Evolutionary conservation across 2,888 invertebrate species (phyloP).

Genomic region (Drosophila nigricruria): DNA sequence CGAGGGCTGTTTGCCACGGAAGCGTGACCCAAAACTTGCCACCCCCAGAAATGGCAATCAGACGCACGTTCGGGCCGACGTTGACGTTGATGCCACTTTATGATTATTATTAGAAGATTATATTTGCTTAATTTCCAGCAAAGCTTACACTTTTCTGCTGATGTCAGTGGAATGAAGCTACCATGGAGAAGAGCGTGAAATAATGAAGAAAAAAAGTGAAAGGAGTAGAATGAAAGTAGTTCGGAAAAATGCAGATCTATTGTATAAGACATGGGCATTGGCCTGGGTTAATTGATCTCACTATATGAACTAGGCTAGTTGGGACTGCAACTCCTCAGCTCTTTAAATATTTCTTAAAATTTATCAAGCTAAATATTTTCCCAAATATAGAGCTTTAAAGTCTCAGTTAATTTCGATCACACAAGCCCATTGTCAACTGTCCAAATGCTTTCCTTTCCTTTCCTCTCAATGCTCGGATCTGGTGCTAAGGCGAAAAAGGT

Average conservation of each 20-base stretch:
- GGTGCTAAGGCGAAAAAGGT: slow-evolving; percentile 36
- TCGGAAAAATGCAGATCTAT: too few relatives aligned
- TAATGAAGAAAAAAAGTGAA: background rate
- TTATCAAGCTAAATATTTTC: too few relatives aligned
- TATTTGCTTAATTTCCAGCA: slow-evolving; percentile 38
- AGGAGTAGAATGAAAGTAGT: too few relatives aligned
- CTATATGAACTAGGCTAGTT: too few relatives aligned
- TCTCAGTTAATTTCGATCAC: background rate
- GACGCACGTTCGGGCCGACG: slow-evolving; percentile 10
- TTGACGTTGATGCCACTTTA: slow-evolving; percentile 50
- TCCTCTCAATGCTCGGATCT: slow-evolving; percentile 4
- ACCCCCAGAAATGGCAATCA: slow-evolving; percentile 12
- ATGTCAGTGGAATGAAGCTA: slow-evolving; percentile 6
- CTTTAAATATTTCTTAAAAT: too few relatives aligned
- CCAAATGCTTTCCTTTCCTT: background rate
- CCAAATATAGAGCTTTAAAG: too few relatives aligned
- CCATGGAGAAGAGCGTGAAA: slow-evolving; percentile 10
- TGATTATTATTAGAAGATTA: slow-evolving; percentile 56
- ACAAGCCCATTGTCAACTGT: slow-evolving; percentile 1
- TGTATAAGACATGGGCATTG: too few relatives aligned
- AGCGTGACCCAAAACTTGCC: slow-evolving; percentile 15
- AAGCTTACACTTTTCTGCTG: slow-evolving; percentile 33
- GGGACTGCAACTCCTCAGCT: too few relatives aligned
- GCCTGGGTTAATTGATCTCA: too few relatives aligned
- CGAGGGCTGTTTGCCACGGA: slow-evolving; percentile 17